Conservation (phyloP, 1,140 invertebrate genomes). For the Megalopta genalis region DNA sequence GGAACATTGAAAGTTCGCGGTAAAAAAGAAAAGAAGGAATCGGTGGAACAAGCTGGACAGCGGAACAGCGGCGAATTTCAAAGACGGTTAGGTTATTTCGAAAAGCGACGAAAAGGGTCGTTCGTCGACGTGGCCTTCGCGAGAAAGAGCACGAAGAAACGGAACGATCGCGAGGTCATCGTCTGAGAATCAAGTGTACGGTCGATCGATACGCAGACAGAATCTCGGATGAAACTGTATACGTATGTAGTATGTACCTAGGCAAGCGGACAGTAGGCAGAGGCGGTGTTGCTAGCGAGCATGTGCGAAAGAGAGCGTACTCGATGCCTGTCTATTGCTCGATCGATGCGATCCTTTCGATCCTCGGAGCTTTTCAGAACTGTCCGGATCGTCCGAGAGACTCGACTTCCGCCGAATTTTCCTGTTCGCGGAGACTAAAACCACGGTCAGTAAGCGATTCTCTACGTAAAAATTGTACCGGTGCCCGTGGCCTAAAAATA, state of each 20-base stretch:
- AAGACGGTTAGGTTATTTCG: too few species aligned
- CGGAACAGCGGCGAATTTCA: too few species aligned
- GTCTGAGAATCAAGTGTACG: constrained; percentile 21
- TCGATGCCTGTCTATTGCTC: too few species aligned
- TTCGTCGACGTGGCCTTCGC: neutral
- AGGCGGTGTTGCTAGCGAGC: neutral
- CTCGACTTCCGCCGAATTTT: neutral
- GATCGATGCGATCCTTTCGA: neutral
- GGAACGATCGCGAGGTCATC: constrained; percentile 17
- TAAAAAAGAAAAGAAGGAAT: too few species aligned
- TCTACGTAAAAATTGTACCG: neutral
- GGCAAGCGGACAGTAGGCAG: too few species aligned
- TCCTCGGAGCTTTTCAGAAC: too few species aligned
- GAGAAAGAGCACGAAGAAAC: neutral
- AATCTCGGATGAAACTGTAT: constrained; percentile 1
- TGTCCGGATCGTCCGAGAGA: too few species aligned
- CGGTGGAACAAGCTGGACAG: too few species aligned
- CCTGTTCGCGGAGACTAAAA: neutral
- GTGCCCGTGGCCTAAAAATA: constrained; percentile 5
- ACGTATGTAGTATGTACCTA: too few species aligned
- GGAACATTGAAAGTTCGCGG: too few species aligned
- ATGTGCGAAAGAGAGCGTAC: neutral
- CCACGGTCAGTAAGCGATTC: neutral
- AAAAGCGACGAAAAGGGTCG: too few species aligned
- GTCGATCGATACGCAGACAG: constrained; percentile 6